Evolutionary conservation across 2,797 vertebrate species (phyloP), one percentile per base, ranked within the genome.

Genomic region (Mareca strepera): DNA sequence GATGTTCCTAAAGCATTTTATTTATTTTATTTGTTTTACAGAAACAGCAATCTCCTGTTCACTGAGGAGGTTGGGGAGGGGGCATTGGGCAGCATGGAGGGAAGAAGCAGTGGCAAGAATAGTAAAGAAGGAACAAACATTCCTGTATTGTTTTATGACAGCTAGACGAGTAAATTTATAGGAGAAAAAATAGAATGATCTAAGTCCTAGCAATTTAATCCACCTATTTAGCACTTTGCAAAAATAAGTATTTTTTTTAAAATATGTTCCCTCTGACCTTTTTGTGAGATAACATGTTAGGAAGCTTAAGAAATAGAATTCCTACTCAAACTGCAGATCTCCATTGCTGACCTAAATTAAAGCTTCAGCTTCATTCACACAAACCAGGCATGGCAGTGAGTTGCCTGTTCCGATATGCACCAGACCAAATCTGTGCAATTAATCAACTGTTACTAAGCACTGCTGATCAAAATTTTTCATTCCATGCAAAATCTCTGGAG

Each of bases 11-110:
- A 72, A 53, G 33, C 28, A 84, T 23, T 73, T 88, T 41, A 50
- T 50, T 50, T 25, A 50, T 23, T 48, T 48, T 48, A 48, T 22
- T 50, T 50, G 69, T 84, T 37, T 82, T 88, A 58, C 41, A 41
- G 58, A 76, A 87, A 84, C 26, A 31, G 37, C 0, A 0, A 48
- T 52, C 81, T 92, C 43, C 25, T 0, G 0, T 25, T 83, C 68
- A 66, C 11, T 44, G 53, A 7, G 48, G 48, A 25, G 48, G 12
- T 2, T 50, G 48, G 23, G 48, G 48, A 50, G 7, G 4, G 60
- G 29, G 22, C 22, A 56, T 43, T 46, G 43, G 26, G 50, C 43
- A 48, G 4, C 5, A 2, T 11, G 29, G 22, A 72, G 8, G 13
- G 67, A 82, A 75, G 39, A 17, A 83, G 44, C 16, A 52, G 62